Conservation (phyloP, 2,888 invertebrate species). For the Cephus pulcher region DNA sequence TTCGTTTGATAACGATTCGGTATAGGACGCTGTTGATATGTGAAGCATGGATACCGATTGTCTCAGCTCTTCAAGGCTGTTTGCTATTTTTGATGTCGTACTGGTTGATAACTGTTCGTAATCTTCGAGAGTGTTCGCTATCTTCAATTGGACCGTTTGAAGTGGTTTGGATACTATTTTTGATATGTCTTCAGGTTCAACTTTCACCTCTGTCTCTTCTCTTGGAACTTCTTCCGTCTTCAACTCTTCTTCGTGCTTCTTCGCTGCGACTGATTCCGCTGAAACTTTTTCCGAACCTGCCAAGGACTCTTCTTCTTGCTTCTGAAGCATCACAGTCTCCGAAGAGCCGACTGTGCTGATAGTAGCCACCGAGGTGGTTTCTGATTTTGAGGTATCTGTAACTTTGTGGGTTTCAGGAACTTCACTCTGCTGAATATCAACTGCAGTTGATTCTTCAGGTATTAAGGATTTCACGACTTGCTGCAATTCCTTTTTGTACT, state of each 20-base stretch:
- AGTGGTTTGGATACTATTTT: slow-evolving; percentile 34
- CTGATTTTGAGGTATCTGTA: neutral
- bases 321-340: neutral
- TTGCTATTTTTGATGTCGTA: slow-evolving; percentile 39
- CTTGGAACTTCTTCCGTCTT: slow-evolving; percentile 13
- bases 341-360: neutral
- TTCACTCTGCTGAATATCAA: slow-evolving; percentile 21
- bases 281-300: slow-evolving; percentile 5
- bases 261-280: neutral
- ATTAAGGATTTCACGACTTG: slow-evolving; percentile 39
- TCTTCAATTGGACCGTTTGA: slow-evolving; percentile 41
- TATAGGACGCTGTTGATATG: slow-evolving; percentile 18
- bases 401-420: slow-evolving; percentile 18
- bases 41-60: slow-evolving; percentile 33
- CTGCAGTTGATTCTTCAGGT: slow-evolving; percentile 27
- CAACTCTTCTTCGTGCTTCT: neutral
- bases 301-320: slow-evolving; percentile 1
- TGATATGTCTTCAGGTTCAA: slow-evolving; percentile 20
- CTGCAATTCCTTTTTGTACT: slow-evolving; percentile 44
- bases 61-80: slow-evolving; percentile 43
- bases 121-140: slow-evolving; percentile 48
- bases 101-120: slow-evolving; percentile 44
- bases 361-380: neutral
- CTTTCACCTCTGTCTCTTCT: slow-evolving; percentile 4
- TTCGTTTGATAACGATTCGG: slow-evolving; percentile 22